These are phyloP conservation scores for Rhagoletis pomonella DNA, from an alignment of 1,140 invertebrate genomes.

Conservation along the genomic window DNA sequence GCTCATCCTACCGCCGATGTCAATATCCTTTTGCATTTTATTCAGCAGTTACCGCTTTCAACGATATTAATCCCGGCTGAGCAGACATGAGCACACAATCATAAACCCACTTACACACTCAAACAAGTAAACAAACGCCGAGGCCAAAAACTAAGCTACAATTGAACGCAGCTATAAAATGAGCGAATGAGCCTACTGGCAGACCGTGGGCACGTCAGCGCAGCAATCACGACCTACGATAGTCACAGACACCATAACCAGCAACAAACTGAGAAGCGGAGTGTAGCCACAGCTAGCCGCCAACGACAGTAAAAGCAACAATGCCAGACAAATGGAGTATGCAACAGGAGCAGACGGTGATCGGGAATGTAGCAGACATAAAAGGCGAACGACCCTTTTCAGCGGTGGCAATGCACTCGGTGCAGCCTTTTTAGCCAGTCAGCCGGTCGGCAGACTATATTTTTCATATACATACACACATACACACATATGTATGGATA, in stretches of 20 bases:
- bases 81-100: not conserved
- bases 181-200: not conserved
- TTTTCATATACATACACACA: not conserved
- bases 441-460: slow-evolving; percentile 7
- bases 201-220: not conserved
- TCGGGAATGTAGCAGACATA: slow-evolving; percentile 65
- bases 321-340: slow-evolving; percentile 61
- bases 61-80: not conserved
- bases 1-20: slow-evolving; percentile 56
- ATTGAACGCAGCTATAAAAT: not conserved
- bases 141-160: not conserved
- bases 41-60: slow-evolving; percentile 21
- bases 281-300: slow-evolving; percentile 21
- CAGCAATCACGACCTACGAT: slow-evolving; percentile 71
- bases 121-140: not conserved
- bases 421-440: slow-evolving; percentile 34
- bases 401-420: slow-evolving; percentile 58
- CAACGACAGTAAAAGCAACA: slow-evolving; percentile 56
- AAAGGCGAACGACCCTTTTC: slow-evolving; percentile 73
- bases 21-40: slow-evolving; percentile 34
- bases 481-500: not conserved
- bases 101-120: not conserved
- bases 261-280: slow-evolving; percentile 12
- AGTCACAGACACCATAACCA: slow-evolving; percentile 58
- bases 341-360: not conserved